Percentiles rank a stretch among this genome's conserved stretches.
These are phyloP conservation scores for Apis mellifera DNA, from an alignment of 1,140 invertebrate species.

Conservation along the genomic window Amel_HAv3.1 CM009943.2:5439501-5440000, in stretches of 20 bases:
- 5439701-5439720: background rate
- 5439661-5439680: background rate
- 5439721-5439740: slow-evolving; percentile 9
- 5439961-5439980: slow-evolving; percentile 26
- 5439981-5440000: slow-evolving; percentile 33
- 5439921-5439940: slow-evolving; percentile 50
- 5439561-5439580: slow-evolving; percentile 21
- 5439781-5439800: slow-evolving; percentile 61
- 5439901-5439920: slow-evolving; percentile 59
- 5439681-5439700: too few relatives aligned
- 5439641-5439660: background rate
- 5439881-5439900: slow-evolving; percentile 60
- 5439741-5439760: too few relatives aligned
- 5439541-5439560: slow-evolving; percentile 31
- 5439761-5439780: slow-evolving; percentile 48
- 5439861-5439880: slow-evolving; percentile 70
- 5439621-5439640: background rate
- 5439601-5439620: slow-evolving; percentile 20
- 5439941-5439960: slow-evolving; percentile 62
- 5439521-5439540: slow-evolving; percentile 27
- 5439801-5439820: slow-evolving; percentile 62
- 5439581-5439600: background rate
- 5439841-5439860: slow-evolving; percentile 64
- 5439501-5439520: slow-evolving; percentile 41
- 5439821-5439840: slow-evolving; percentile 56